Percentiles rank a stretch among this genome's conserved stretches.
phyloP scores from a whole-genome alignment of 64 coral and sea anemone genomes.

The Stylophora pistillata region DNA sequence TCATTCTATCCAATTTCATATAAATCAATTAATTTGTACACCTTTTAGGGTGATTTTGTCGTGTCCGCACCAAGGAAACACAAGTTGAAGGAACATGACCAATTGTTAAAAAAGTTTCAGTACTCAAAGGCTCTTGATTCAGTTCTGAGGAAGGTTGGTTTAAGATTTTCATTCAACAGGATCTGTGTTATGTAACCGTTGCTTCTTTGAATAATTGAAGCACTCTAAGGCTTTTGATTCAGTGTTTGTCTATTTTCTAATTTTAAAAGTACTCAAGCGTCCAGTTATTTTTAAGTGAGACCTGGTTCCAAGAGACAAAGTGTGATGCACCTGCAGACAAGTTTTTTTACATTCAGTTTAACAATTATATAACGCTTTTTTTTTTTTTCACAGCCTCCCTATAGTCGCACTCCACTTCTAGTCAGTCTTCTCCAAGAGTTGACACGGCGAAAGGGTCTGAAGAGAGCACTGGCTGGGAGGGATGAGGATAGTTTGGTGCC shows the following conservation, averaged over 20 bases:
- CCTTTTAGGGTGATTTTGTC: conserved; percentile 76
- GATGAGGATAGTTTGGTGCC: conserved; percentile 85
- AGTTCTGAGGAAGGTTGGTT: conserved; percentile 62
- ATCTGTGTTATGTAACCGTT: too few relatives aligned
- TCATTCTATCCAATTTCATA: neutral
- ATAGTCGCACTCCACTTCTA: conserved; percentile 54
- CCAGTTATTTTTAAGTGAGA: too few relatives aligned
- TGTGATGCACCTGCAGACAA: neutral
- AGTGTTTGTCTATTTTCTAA: neutral
- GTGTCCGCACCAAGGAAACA: conserved; percentile 53
- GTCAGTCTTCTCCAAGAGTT: conserved; percentile 85
- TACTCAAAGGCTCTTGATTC: conserved; percentile 82
- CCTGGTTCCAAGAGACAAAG: neutral
- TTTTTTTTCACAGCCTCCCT: conserved; percentile 39
- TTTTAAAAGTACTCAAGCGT: too few relatives aligned
- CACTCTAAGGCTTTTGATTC: too few relatives aligned
- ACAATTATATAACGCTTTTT: neutral
- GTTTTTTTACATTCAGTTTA: neutral
- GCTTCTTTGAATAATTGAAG: too few relatives aligned
- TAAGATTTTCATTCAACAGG: neutral
- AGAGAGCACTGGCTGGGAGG: conserved; percentile 82
- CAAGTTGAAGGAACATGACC: conserved; percentile 70
- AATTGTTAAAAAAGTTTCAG: conserved; percentile 82
- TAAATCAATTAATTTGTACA: neutral
- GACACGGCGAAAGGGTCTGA: conserved; percentile 79